Conservation (phyloP, 2,797 vertebrate species). For the Sebastes kiyomatsui region DNA sequence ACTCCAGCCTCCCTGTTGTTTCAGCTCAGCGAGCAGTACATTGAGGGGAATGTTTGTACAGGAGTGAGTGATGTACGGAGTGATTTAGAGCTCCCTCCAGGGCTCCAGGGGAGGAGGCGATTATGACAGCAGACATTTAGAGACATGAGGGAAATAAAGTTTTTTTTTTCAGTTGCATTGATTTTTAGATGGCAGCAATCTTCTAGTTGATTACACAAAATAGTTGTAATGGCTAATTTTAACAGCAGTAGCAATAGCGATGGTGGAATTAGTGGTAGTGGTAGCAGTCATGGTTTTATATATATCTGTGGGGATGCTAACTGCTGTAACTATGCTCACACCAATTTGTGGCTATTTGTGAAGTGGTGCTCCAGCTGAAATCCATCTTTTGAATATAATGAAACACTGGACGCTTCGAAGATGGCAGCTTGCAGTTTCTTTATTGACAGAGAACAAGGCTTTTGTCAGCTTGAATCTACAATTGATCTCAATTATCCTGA, state of each 20-base stretch:
- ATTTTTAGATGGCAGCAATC: slow-evolving; percentile 26
- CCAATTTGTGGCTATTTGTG: not conserved
- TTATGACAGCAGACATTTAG: slow-evolving; percentile 58
- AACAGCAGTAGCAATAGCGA: not conserved
- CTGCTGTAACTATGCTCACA: not conserved
- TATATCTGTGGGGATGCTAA: not conserved
- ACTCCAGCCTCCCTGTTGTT: slow-evolving; percentile 61
- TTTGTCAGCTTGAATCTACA: not conserved
- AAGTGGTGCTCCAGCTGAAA: not conserved
- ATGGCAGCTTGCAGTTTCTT: not conserved
- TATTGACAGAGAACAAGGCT: not conserved
- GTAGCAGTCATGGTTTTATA: not conserved
- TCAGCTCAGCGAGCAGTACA: slow-evolving; percentile 60
- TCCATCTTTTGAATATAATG: not conserved
- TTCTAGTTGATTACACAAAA: slow-evolving; percentile 13
- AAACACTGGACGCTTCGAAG: not conserved
- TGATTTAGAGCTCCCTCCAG: slow-evolving; percentile 58
- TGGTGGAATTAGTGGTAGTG: not conserved
- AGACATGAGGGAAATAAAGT: slow-evolving; percentile 52
- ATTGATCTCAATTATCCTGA: not conserved
- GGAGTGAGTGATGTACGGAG: slow-evolving; percentile 66
- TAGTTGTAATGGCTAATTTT: slow-evolving; percentile 3
- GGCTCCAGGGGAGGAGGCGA: slow-evolving; percentile 9
- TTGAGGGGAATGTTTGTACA: slow-evolving; percentile 65
- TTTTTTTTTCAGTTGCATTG: slow-evolving; percentile 36